Evolutionary conservation across 1,140 invertebrate genomes (phyloP).

Genomic region (Nasonia longicornis): DNA sequence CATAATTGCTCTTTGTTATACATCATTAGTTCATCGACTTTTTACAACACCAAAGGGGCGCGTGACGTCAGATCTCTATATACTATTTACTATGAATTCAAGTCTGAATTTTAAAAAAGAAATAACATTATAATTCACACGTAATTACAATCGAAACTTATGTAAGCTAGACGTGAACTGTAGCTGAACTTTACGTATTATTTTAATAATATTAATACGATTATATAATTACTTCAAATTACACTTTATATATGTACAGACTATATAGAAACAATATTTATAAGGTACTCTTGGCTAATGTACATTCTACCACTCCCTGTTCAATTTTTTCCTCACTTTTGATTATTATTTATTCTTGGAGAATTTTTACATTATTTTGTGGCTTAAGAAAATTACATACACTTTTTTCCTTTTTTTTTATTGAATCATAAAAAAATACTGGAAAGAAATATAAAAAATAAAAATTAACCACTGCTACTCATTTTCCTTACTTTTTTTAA

Average conservation of each 20-base stretch:
- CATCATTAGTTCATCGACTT: not conserved
- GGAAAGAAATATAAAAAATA: constrained; percentile 4
- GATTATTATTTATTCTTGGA: constrained; percentile 35
- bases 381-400: constrained; percentile 1
- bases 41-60: not conserved
- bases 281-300: constrained; percentile 23
- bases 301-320: constrained; percentile 4
- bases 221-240: constrained; percentile 35
- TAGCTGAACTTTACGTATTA: not conserved
- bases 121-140: not conserved
- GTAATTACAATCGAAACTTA: not conserved
- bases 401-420: constrained; percentile 5
- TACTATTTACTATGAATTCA: not conserved
- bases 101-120: not conserved
- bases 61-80: not conserved
- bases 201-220: constrained; percentile 25
- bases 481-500: constrained; percentile 11
- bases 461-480: not conserved
- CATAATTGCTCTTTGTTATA: not conserved
- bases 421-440: constrained; percentile 16
- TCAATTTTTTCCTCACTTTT: constrained; percentile 6
- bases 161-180: not conserved
- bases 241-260: constrained; percentile 16
- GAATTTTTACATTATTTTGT: constrained; percentile 9
- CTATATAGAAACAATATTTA: constrained; percentile 26